Conservation (phyloP, 2,113 vertebrate genomes). For the Choloepus hoffmanni region DNA sequence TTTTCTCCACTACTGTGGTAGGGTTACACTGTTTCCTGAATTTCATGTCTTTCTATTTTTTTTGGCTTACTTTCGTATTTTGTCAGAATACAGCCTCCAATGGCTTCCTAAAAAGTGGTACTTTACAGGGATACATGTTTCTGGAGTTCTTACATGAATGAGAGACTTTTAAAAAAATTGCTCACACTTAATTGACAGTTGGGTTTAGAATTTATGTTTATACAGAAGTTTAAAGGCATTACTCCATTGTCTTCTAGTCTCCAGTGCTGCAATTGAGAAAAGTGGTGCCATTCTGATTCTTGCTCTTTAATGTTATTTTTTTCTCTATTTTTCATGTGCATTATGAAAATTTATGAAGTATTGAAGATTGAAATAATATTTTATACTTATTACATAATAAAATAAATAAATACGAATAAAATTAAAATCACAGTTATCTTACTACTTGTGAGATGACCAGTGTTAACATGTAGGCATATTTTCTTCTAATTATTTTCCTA, state of each 20-base stretch:
- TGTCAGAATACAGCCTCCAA: neutral
- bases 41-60: neutral
- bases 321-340: neutral
- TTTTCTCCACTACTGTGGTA: neutral
- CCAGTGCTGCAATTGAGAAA: neutral
- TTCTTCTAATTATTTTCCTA: conserved; percentile 35
- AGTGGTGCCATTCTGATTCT: neutral
- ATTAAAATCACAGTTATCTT: conserved; percentile 22
- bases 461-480: conserved; percentile 2
- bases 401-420: neutral
- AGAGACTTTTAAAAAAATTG: neutral
- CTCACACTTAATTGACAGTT: neutral
- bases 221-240: neutral
- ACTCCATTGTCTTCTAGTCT: neutral
- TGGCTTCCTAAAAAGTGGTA: neutral
- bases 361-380: neutral
- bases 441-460: neutral
- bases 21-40: neutral
- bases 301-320: conserved; percentile 15
- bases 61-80: neutral
- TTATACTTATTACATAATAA: too few relatives aligned
- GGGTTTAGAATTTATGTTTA: neutral
- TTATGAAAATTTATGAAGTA: conserved; percentile 41
- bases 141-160: neutral
- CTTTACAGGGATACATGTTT: neutral